Base-by-base conservation (phyloP, 30 jellyfish, hydroid and myxozoan genomes). In the Chrysaora quinquecirrha region DNA sequence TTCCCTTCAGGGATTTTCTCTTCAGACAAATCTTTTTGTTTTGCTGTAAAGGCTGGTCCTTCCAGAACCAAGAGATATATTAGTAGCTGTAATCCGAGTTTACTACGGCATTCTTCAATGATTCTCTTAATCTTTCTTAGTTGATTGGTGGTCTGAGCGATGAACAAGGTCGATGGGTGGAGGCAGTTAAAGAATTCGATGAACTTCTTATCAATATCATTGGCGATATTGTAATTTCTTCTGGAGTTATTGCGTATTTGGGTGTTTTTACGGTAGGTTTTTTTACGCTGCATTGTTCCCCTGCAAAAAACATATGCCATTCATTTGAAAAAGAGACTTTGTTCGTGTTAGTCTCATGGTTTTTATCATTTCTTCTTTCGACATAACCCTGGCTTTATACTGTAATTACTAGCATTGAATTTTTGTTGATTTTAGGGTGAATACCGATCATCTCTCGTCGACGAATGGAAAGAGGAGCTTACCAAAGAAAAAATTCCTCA, bases 161-260 rank as follows among this genome's bases (percentile, higher is more conserved):
- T 43, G 98, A 91, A 38, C 91, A 91, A 80, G 89, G 95, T 2
- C 90, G 98, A 14, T 91, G 98, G 98, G 95, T 78, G 52, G 96
- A 86, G 34, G 75, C 98, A 9, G 83, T 91, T 28, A 64, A 64
- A 31, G 58, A 52, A 1, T 86, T 80, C 52, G 98, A 91, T 78
- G 72, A 71, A 48, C 82, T 69, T 16, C 61, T 91, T 28, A 71
- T 76, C 7, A 91, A 83, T 54, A 91, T 91, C 30, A 84, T 91
- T 80, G 98, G 98, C 14, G 98, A 91, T 81, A 75, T 91, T 24
- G 85, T 91, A 14, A 82, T 91, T 2, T 85, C 98, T 31, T 91
- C 98, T 46, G 98, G 98, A 64, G 86, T 91, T 33, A 91, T 91
- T 56, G 98, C 98, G 18, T 91, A 91, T 69, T 88, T 91, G 28